Base-by-base conservation (phyloP, 1,140 invertebrate genomes). In the Drosophila novamexicana region DNA sequence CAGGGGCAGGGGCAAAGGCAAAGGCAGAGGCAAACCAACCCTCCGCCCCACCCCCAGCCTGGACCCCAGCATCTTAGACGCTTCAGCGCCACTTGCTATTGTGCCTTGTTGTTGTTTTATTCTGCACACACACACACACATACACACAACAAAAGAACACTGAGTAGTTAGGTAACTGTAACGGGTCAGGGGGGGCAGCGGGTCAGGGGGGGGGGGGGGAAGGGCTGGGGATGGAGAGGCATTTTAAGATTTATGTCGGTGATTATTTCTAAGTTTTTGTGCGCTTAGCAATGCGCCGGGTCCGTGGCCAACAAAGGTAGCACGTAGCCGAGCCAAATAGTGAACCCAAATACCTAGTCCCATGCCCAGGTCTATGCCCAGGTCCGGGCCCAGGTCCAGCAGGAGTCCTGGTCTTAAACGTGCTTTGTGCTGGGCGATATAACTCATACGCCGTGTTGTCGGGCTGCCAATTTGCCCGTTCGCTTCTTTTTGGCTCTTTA, bases 221-320 rank as follows among this genome's bases (percentile, higher is more conserved):
- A 14, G 14, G 22, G 22, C 22, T 22, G 34, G 59, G 42, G 61
- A 62, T 59, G 39, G 47, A 62, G 59, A 40, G 54, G 45, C 59
- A 72, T 91, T 91, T 91, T 85, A 84, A 91, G 90, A 91, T 91
- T 91, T 91, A 91, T 91, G 82, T 91, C 73, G 90, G 90, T 90
- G 90, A 91, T 91, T 91, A 91, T 91, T 91, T 91, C 90, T 91
- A 91, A 88, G 84, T 89, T 89, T 88, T 89, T 89, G 80, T 88
- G 77, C 85, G 80, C 84, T 80, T 72, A 84, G 83, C 73, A 75
- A 77, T 73, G 76, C 62, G 64, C 78, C 62, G 50, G 39, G 49
- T n/a, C 18, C 22, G 12, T 12, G 22, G 40, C 8, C n/a, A 14
- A 40, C 37, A 39, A 64, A 68, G 49, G 52, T 49, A 61, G 34